Evolutionary conservation across 2,888 invertebrate species (phyloP), one percentile per base, ranked within the genome.

Genomic region (Elaeidobius kamerunicus): DNA sequence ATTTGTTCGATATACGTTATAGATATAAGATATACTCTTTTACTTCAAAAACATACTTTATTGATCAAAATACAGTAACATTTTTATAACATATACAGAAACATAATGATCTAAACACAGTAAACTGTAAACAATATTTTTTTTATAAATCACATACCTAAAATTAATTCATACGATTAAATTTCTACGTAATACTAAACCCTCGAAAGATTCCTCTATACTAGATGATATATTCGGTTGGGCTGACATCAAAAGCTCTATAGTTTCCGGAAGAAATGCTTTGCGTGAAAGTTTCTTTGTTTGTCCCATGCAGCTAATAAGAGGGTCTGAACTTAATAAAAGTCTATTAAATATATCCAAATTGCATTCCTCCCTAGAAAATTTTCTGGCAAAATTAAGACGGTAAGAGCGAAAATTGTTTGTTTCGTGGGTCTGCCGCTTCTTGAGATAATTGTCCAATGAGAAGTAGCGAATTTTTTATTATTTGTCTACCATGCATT

Each of bases 281-380:
- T 32, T 32, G 5, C 5, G 11, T 32, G 12, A 9, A n/a, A 4
- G 32, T 32, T 12, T 12, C n/a, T n/a, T 32, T 32, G 4, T n/a
- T 9, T n/a, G 32, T n/a, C 32, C n/a, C 32, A 32, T n/a, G n/a
- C 32, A 7, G n/a, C 32, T 32, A 3, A 32, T 32, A 12, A 32
- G 12, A 3, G 32, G 32, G 12, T 32, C 32, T n/a, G 32, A 32
- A 32, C 32, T 32, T 32, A 32, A 32, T 4, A 32, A n/a, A 7
- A 32, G n/a, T 12, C 32, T 32, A n/a, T 32, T 3, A 32, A n/a
- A 32, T n/a, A 32, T 12, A 32, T 32, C 32, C 12, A 32, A n/a
- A n/a, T 32, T 32, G 12, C 32, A 32, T n/a, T 32, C 6, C n/a
- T 32, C 32, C 12, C 32, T 32, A n/a, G 32, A 32, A 32, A 32